Evolutionary conservation across 2,888 invertebrate species (phyloP).

Genomic region (Keiferia lycopersicella): DNA sequence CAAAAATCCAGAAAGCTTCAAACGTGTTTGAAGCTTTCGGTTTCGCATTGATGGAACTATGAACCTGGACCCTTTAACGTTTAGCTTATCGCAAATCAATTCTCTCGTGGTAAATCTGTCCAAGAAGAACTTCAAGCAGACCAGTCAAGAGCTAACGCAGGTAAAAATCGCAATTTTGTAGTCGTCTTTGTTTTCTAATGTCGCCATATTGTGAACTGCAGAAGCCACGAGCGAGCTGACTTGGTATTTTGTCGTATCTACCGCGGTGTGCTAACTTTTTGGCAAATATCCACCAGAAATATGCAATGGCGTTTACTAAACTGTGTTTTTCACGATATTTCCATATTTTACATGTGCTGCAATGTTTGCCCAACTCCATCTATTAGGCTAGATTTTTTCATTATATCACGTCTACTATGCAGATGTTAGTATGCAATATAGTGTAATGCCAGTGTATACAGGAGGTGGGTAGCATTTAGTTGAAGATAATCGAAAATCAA

Average conservation of each 20-base stretch:
- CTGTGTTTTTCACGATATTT: background rate
- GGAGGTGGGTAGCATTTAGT: background rate
- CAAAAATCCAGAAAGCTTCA: conserved; percentile 94
- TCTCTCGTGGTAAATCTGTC: conserved; percentile 97
- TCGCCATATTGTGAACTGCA: conserved; percentile 73
- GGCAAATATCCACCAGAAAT: conserved; percentile 39
- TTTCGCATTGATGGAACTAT: conserved; percentile 96
- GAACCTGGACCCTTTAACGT: conserved; percentile 99
- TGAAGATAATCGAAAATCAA: background rate
- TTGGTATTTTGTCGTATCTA: conserved; percentile 37
- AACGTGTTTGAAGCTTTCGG: conserved; percentile 97
- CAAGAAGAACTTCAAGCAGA: conserved; percentile 97
- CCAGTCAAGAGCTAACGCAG: conserved; percentile 93
- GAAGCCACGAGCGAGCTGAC: conserved; percentile 53
- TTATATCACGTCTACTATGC: conserved; percentile 1
- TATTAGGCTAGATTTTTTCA: background rate
- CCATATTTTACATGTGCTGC: background rate
- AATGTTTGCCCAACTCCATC: background rate
- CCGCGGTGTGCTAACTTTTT: conserved; percentile 36
- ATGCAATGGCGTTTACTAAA: conserved; percentile 16
- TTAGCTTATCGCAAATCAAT: conserved; percentile 99
- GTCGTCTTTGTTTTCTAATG: conserved; percentile 67
- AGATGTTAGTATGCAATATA: background rate
- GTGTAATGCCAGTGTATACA: background rate
- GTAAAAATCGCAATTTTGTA: conserved; percentile 82